phyloP scores from a whole-genome alignment of 2,113 vertebrate genomes.

The Tor tambroides region DNA sequence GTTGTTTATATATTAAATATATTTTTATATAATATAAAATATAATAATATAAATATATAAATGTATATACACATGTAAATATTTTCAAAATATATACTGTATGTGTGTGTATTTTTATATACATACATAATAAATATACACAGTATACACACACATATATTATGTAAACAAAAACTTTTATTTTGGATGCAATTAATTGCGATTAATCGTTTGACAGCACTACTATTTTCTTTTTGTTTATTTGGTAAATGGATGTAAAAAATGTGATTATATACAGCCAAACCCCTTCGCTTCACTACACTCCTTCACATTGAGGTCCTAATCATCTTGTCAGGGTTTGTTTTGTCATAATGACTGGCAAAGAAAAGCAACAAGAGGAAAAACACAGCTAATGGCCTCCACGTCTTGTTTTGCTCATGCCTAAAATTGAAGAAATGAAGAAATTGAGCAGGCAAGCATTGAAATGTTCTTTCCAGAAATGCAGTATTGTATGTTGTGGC shows the following conservation, averaged over 20 bases:
- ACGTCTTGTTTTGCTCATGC: not conserved
- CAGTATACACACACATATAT: no score
- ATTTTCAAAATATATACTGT: no score
- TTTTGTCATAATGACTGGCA: not conserved
- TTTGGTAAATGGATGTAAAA: not conserved
- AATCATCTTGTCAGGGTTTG: not conserved
- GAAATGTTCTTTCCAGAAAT: not conserved
- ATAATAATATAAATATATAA: no score
- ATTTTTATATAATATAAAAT: no score
- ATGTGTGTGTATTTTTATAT: no score
- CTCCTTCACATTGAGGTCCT: not conserved
- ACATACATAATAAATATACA: no score
- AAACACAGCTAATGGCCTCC: not conserved
- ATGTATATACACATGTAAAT: no score
- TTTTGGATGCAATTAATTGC: no score
- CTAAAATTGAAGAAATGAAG: not conserved
- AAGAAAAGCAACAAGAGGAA: conserved; percentile 1
- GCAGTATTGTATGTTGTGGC: not conserved
- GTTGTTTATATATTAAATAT: no score
- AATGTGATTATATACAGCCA: not conserved
- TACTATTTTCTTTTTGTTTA: no score
- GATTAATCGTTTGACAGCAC: no score
- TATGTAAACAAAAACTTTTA: no score
- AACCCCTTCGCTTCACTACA: not conserved
- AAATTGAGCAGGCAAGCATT: not conserved